Evolutionary conservation across 30 jellyfish, hydroid and myxozoan species (phyloP).

Genomic region (Mastigias papua): DNA sequence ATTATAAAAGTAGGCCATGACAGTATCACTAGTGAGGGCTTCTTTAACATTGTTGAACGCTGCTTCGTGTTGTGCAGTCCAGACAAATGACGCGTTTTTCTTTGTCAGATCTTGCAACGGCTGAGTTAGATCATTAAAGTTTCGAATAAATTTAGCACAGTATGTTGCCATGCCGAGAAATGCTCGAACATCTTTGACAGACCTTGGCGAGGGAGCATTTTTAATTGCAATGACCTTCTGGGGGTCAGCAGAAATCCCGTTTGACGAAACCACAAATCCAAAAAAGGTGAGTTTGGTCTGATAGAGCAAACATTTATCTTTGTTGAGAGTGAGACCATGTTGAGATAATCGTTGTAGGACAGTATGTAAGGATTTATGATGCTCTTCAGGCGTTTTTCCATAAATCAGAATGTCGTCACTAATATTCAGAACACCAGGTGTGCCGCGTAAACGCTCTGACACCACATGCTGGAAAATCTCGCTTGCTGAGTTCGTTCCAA

Average conservation of each 20-base stretch:
- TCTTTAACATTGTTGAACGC: too few species aligned
- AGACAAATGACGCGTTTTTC: too few species aligned
- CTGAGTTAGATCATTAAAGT: background rate
- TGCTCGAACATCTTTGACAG: background rate
- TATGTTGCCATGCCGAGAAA: too few species aligned
- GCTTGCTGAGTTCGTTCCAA: slow-evolving; percentile 47
- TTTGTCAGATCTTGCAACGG: too few species aligned
- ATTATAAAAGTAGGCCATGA: too few species aligned
- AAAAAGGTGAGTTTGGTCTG: background rate
- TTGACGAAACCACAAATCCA: background rate
- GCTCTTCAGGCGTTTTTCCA: slow-evolving; percentile 27
- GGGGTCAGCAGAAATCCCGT: background rate
- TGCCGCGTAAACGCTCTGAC: slow-evolving; percentile 15
- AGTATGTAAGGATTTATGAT: background rate
- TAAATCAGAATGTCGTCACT: slow-evolving; percentile 9
- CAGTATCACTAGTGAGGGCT: too few species aligned
- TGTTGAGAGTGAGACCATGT: background rate
- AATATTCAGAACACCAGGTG: slow-evolving; percentile 23
- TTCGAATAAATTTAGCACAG: background rate
- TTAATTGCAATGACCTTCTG: background rate
- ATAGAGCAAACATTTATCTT: background rate
- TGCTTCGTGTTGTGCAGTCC: too few species aligned
- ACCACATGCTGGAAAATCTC: slow-evolving; percentile 43
- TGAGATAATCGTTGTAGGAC: background rate
- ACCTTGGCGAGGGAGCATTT: background rate